Evolutionary conservation across 2,888 invertebrate species (phyloP).

Genomic region (Cremastobaeus sp.): DNA sequence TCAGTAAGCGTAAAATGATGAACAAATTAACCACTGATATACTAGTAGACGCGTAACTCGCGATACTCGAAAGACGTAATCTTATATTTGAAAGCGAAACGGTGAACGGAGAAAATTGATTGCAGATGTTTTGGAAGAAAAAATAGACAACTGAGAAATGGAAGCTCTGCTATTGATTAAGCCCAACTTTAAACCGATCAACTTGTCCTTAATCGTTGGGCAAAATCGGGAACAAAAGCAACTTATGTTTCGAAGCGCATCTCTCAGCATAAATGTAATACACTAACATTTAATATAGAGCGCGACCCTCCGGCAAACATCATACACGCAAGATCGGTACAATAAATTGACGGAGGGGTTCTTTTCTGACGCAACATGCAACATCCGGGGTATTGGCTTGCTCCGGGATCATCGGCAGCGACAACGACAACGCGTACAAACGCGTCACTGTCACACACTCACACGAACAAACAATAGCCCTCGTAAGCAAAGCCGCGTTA

Average conservation of each 20-base stretch:
- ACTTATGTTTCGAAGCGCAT: constrained; percentile 37
- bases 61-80: no score
- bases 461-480: constrained; percentile 37
- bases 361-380: constrained; percentile 38
- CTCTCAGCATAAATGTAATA: constrained; percentile 44
- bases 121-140: no score
- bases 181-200: constrained; percentile 25
- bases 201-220: constrained; percentile 19
- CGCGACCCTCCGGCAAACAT: constrained; percentile 42
- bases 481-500: constrained; percentile 54
- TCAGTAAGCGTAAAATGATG: no score
- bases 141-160: no score
- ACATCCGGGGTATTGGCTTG: constrained; percentile 28
- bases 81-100: no score
- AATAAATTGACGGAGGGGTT: constrained; percentile 40
- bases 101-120: no score
- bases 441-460: constrained; percentile 39
- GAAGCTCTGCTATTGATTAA: no score
- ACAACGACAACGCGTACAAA: constrained; percentile 20
- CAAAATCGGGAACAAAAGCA: constrained; percentile 36
- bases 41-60: no score
- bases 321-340: constrained; percentile 36
- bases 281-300: constrained; percentile 51
- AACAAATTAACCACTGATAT: no score
- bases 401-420: constrained; percentile 15